Evolutionary conservation across 2,888 invertebrate genomes (phyloP).

Genomic region (Ormyrus labotus): DNA sequence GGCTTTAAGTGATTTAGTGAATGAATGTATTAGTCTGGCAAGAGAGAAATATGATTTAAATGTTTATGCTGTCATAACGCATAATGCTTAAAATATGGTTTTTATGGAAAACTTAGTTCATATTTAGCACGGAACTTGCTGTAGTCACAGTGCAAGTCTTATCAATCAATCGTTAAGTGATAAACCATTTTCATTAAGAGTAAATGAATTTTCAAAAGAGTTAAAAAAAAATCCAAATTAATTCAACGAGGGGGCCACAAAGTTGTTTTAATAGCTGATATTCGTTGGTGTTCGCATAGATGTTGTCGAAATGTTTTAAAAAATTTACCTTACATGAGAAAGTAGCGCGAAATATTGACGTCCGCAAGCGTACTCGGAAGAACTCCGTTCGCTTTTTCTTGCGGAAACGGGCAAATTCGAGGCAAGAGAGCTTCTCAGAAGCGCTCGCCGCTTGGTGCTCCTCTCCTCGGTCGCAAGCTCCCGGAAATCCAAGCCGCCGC

Average conservation of each 20-base stretch:
- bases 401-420: too few relatives aligned
- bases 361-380: too few relatives aligned
- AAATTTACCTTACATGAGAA: constrained; percentile 49
- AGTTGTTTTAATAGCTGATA: constrained; percentile 53
- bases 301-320: constrained; percentile 30
- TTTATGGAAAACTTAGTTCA: constrained; percentile 41
- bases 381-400: too few relatives aligned
- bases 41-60: constrained; percentile 19
- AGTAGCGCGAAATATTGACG: not conserved
- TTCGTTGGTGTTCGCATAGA: constrained; percentile 56
- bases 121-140: not conserved
- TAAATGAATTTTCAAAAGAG: constrained; percentile 52
- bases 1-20: constrained; percentile 18
- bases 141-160: not conserved
- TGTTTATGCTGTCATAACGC: constrained; percentile 60
- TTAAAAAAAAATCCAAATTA: constrained; percentile 54
- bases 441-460: too few relatives aligned
- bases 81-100: constrained; percentile 59
- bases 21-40: not conserved
- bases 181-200: constrained; percentile 25
- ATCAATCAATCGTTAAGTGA: too few relatives aligned
- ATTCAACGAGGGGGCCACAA: constrained; percentile 45
- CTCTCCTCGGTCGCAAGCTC: too few relatives aligned
- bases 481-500: too few relatives aligned
- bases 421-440: too few relatives aligned